A percentile compares a stretch with the other conserved stretches of the same genome.
phyloP scores from a whole-genome alignment of 2,113 vertebrate genomes.

The Varanus komodoensis region DNA sequence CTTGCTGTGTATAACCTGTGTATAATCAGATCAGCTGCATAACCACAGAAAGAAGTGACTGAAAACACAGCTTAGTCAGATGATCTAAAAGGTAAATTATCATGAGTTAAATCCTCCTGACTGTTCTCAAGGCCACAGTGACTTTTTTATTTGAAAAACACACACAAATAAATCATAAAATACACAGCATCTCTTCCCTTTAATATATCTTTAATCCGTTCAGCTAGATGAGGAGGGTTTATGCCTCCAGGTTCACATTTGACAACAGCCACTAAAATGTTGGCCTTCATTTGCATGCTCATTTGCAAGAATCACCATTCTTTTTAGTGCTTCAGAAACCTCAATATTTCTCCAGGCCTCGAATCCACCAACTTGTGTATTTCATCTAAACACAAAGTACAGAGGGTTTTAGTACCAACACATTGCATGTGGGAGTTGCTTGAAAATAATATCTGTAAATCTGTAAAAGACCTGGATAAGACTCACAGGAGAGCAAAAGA shows the following conservation, averaged over 20 bases:
- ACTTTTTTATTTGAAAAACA: background rate
- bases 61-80: background rate
- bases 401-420: background rate
- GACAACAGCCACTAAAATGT: background rate
- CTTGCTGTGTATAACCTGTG: background rate
- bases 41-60: background rate
- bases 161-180: background rate
- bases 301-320: background rate
- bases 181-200: background rate
- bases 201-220: background rate
- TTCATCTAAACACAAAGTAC: background rate
- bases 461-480: background rate
- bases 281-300: background rate
- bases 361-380: background rate
- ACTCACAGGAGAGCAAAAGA: background rate
- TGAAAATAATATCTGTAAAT: background rate
- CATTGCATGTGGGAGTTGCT: background rate
- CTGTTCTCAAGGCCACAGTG: background rate
- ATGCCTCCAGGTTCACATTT: background rate
- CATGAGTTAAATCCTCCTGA: background rate
- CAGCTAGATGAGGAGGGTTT: background rate
- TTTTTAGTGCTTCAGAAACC: background rate
- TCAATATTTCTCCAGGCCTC: background rate
- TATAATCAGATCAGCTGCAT: conserved; percentile 9
- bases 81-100: background rate